Base-by-base conservation (phyloP, 2,797 vertebrate genomes). In the Spinus pinus region DNA sequence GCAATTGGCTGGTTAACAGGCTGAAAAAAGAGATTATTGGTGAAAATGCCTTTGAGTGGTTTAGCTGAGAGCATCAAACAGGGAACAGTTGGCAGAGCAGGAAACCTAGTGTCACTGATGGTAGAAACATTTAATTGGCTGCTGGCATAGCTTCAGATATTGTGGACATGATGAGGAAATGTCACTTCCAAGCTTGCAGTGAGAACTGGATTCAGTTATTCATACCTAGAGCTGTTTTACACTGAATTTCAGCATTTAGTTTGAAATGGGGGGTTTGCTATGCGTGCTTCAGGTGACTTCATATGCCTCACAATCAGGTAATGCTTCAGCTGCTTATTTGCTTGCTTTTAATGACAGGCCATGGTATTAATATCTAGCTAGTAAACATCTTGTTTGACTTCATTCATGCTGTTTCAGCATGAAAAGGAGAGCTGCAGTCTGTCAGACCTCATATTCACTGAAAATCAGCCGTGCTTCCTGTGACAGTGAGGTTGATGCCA, bases 21-120 rank as follows among this genome's bases (percentile, higher is more conserved):
- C 14, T 93, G 50, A 22, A 16, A 89, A 71, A 50, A 65, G 81
- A 81, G 39, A 53, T 85, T 86, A 75, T 28, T 51, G 58, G 60
- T 72, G 62, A 86, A 89, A 90, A 69, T 75, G 4, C 30, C 21
- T 94, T 78, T 8, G 65, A 50, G 51, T 49, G 54, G 37, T 56
- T 81, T 47, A 81, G 44, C 56, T 91, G 58, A 79, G 84, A 75
- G 80, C 44, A 44, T 79, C 1, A 1, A 35, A 18, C 33, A 24
- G 15, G 31, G 72, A 90, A 14, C 42, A 62, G 50, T 75, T 89
- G 75, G 58, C 66, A 91, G 79, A 89, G 57, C 37, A 75, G 72
- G 53, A 28, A 65, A 44, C 14, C 81, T 73, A 4, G 33, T 78
- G 44, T 58, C 27, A 60, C 25, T 81, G 47, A 27, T 81, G 39